Evolutionary conservation across 2,113 vertebrate genomes (phyloP), one percentile per base, ranked within the genome.

Genomic region (Cyanistes caeruleus): DNA sequence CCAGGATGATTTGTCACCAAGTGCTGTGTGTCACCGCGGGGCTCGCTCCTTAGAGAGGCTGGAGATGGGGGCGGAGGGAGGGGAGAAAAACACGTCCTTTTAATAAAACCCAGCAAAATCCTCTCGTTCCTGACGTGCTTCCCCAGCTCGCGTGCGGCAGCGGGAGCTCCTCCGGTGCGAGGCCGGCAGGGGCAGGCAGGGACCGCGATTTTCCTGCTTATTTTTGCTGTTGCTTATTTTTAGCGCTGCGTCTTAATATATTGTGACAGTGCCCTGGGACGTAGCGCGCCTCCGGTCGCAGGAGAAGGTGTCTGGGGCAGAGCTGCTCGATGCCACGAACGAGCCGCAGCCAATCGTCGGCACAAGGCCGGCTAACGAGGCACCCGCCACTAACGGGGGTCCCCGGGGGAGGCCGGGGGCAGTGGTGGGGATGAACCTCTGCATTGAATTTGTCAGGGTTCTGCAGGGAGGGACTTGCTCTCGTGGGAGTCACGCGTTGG

Each of bases 191-290:
- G 83, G 63, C 76, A 44, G 86, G 83, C 88, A 59, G 85, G 87
- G 90, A 39, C 68, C 15, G 15, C 3, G 23, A 24, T 91, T 95
- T 59, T 49, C 87, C 59, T 21, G 65, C 85, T 75, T 88, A 59
- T 89, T 92, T 87, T 92, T 80, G 86, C 85, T 9, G 9, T 21
- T 7, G 67, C 87, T 96, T 92, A 92, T 97, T 95, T 95, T 95
- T 96, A 93, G 94, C 63, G 3, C 93, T 33, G 70, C 24, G 10
- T 91, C 74, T 94, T 96, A 96, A 96, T 92, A 49, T 56, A 30
- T 72, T 88, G 94, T 95, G 95, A 84, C 92, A 89, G 88, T 92
- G 91, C 94, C 86, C 81, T 79, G 93, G 92, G 91, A 93, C 14
- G 30, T 16, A 8, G 46, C 6, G 20, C 4, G 39, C 87, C 84